A percentile compares a stretch with the other conserved stretches of the same genome.
Evolutionary conservation across 2,113 vertebrate species (phyloP).

Genomic region (Actinemys pallida): DNA sequence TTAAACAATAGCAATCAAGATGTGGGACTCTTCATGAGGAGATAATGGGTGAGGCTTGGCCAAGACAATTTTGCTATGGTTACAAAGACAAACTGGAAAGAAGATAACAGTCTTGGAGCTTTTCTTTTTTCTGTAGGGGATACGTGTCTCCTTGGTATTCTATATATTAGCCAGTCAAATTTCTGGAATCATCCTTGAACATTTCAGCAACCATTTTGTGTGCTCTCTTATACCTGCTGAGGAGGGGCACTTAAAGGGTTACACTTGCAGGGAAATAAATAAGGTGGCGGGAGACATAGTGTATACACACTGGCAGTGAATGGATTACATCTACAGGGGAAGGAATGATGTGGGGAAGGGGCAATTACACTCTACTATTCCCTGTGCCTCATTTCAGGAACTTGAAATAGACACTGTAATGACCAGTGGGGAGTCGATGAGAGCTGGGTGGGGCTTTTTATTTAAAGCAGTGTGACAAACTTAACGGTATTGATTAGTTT

Average conservation of each 20-base stretch:
- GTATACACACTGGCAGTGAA: not conserved
- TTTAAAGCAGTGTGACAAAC: not conserved
- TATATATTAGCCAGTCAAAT: not conserved
- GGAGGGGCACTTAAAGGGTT: not conserved
- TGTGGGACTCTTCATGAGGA: not conserved
- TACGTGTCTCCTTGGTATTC: not conserved
- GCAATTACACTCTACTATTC: not conserved
- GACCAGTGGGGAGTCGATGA: not conserved
- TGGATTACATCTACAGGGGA: not conserved
- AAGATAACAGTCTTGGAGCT: not conserved
- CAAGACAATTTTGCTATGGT: not conserved
- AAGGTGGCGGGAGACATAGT: not conserved
- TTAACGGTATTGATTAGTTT: not conserved
- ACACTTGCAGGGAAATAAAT: not conserved
- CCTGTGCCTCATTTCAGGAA: not conserved
- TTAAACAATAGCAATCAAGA: not conserved
- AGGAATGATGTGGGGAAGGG: not conserved
- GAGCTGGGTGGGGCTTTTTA: not conserved
- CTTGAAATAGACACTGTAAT: not conserved
- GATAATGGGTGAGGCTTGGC: accelerated
- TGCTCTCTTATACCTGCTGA: not conserved
- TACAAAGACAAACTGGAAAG: not conserved
- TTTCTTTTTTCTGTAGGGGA: not conserved
- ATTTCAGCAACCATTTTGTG: not conserved
- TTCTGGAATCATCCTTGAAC: not conserved